A percentile compares a stretch with the other conserved stretches of the same genome.
phyloP scores from a whole-genome alignment of 2,113 vertebrate genomes.

The Microtus oregoni region DNA sequence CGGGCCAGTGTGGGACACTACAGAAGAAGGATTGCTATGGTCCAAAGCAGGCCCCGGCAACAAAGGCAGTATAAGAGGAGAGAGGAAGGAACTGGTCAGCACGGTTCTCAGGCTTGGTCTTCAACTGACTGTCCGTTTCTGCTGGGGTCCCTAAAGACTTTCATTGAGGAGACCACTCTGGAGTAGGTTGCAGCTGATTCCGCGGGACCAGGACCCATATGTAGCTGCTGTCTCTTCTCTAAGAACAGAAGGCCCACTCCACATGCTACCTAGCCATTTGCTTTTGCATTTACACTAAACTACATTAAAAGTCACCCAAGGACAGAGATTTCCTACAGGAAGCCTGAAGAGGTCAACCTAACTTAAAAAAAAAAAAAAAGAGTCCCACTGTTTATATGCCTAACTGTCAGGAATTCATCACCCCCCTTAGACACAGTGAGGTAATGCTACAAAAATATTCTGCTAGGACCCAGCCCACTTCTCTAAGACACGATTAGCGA shows the following conservation, averaged over 20 bases:
- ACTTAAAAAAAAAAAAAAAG: conserved; percentile 8
- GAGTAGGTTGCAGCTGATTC: background rate
- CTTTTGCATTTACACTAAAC: background rate
- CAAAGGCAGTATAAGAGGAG: background rate
- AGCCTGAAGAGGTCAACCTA: background rate
- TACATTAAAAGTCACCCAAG: conserved; percentile 23
- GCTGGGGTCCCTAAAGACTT: background rate
- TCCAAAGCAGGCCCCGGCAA: rapidly evolving
- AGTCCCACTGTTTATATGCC: background rate
- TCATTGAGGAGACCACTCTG: background rate
- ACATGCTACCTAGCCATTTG: background rate
- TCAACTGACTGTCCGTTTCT: too few species aligned
- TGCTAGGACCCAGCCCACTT: background rate
- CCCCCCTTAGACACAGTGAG: background rate
- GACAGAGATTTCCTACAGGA: conserved; percentile 34
- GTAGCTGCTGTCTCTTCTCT: conserved; percentile 3
- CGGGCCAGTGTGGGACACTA: background rate
- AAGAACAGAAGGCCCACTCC: background rate
- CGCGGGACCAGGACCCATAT: background rate
- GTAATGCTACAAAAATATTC: background rate
- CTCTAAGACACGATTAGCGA: background rate
- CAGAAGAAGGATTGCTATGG: background rate
- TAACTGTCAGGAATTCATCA: background rate
- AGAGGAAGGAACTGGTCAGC: background rate
- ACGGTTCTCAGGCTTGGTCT: background rate